These are phyloP conservation scores for Chionomys nivalis DNA, from an alignment of 2,113 vertebrate species.

Conservation along the genomic window DNA sequence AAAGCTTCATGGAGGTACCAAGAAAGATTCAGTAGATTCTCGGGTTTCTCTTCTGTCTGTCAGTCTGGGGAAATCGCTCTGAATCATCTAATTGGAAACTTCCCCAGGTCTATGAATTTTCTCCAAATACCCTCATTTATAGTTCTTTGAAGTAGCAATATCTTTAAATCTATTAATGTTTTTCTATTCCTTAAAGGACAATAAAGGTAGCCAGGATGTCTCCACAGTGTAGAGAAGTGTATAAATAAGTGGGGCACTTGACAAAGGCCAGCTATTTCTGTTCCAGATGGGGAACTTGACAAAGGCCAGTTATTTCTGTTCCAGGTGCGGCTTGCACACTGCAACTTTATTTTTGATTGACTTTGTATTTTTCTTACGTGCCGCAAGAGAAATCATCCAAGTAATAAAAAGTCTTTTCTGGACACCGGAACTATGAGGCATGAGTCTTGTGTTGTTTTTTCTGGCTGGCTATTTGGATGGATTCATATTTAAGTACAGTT, in stretches of 20 bases:
- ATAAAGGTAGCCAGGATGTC: constrained; percentile 27
- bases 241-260: constrained; percentile 30
- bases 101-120: neutral
- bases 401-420: constrained; percentile 36
- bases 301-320: constrained; percentile 43
- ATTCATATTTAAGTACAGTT: neutral
- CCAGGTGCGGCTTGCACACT: neutral
- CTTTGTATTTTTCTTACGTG: constrained; percentile 7
- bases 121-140: neutral
- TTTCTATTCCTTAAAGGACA: constrained; percentile 20
- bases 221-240: neutral
- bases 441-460: neutral
- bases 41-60: neutral
- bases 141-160: neutral
- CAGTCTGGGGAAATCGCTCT: neutral
- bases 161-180: neutral
- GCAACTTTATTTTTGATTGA: constrained; percentile 41
- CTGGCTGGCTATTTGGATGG: constrained; percentile 11
- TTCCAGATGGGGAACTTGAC: neutral
- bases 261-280: constrained; percentile 43
- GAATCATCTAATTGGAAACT: neutral
- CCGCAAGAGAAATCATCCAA: neutral
- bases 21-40: neutral
- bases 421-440: neutral
- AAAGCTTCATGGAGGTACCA: neutral